Percentiles rank a stretch among this genome's conserved stretches.
These are phyloP conservation scores for Coelopa pilipes DNA, from an alignment of 2,888 invertebrate species.

Conservation along the genomic window DNA sequence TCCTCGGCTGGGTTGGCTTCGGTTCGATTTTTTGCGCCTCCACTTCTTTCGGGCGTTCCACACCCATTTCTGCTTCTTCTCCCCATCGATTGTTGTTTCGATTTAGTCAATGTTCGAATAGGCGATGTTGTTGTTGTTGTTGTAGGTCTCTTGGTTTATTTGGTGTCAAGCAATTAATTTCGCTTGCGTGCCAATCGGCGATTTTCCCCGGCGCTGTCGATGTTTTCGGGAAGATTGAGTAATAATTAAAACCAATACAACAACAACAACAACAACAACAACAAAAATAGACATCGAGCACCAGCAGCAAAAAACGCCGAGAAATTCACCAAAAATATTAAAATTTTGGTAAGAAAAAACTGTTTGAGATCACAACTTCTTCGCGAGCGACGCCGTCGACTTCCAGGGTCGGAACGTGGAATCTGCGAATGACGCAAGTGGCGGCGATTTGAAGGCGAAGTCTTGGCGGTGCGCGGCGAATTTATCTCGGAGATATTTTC, in stretches of 20 bases:
- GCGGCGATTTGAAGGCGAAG: background rate
- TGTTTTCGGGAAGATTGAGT: conserved; percentile 15
- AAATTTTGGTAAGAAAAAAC: background rate
- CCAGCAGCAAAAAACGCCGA: background rate
- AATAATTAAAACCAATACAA: conserved; percentile 29
- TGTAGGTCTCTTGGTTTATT: conserved; percentile 49
- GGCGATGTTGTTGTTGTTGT: conserved; percentile 41
- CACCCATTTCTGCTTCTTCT: conserved; percentile 45
- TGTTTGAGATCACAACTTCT: no score
- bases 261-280: background rate
- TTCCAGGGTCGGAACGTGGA: background rate
- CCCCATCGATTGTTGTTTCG: conserved; percentile 10
- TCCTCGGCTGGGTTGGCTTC: no score
- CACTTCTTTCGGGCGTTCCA: conserved; percentile 42
- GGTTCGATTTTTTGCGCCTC: conserved; percentile 32
- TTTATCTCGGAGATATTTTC: background rate
- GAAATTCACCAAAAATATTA: background rate
- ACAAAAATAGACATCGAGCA: background rate
- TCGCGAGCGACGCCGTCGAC: background rate
- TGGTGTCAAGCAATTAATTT: conserved; percentile 66
- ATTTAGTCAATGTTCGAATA: conserved; percentile 18
- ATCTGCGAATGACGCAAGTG: background rate
- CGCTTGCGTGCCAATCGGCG: conserved; percentile 61
- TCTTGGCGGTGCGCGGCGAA: background rate
- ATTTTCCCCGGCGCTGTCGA: conserved; percentile 44